A percentile compares a stretch with the other conserved stretches of the same genome.
Conservation (phyloP, 2,888 invertebrate genomes). For the Flexamia atlantica region DNA sequence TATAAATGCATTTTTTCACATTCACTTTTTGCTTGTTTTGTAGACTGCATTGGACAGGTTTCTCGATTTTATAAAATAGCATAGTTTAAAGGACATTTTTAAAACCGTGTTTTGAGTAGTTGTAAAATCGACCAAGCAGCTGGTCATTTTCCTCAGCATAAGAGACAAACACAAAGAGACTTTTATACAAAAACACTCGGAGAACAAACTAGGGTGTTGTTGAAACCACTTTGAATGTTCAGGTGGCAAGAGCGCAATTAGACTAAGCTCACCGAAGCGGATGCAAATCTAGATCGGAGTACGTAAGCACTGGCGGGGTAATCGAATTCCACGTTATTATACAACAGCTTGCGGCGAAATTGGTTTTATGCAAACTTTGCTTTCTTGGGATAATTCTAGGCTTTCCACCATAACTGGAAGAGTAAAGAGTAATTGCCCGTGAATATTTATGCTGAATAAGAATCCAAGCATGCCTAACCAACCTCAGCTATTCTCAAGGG, state of each 20-base stretch:
- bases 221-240: conserved; percentile 1
- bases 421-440: conserved; percentile 44
- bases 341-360: conserved; percentile 41
- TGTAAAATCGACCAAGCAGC: no score
- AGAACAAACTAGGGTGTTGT: no score
- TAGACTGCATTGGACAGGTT: no score
- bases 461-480: background rate
- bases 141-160: no score
- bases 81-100: no score
- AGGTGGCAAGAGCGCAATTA: conserved; percentile 28
- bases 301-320: conserved; percentile 1
- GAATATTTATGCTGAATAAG: conserved; percentile 43
- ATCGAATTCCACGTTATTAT: conserved; percentile 41
- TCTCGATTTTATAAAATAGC: no score
- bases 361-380: conserved; percentile 49
- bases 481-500: background rate
- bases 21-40: no score
- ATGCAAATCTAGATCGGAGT: conserved; percentile 31
- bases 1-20: no score
- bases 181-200: no score
- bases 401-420: conserved; percentile 31
- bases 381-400: conserved; percentile 29
- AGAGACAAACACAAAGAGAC: no score
- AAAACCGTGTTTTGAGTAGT: no score
- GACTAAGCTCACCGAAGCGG: background rate